Evolutionary conservation across 2,113 vertebrate species (phyloP).

Genomic region (Ceratotherium simum): DNA sequence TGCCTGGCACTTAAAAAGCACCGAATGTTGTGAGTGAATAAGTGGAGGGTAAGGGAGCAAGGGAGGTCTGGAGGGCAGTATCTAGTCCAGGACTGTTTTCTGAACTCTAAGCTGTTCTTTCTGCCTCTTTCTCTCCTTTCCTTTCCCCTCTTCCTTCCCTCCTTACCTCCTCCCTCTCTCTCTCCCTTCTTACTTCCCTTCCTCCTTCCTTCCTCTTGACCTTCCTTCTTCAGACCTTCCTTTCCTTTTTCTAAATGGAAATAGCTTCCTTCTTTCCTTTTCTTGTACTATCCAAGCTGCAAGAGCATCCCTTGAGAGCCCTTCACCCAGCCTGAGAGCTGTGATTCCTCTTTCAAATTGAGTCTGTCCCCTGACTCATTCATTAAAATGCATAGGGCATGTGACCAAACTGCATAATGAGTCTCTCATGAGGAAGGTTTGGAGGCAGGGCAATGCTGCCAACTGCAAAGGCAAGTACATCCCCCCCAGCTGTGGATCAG

Average conservation of each 20-base stretch:
- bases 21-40: conserved; percentile 2
- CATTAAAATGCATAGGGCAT: conserved; percentile 81
- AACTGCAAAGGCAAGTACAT: conserved; percentile 82
- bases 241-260: conserved; percentile 36
- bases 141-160: too few relatives aligned
- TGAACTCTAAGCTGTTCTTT: not conserved
- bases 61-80: not conserved
- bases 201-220: not conserved
- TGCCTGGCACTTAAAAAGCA: not conserved
- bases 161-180: not conserved
- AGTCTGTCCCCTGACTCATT: conserved; percentile 77
- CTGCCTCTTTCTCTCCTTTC: not conserved
- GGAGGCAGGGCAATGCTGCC: conserved; percentile 78
- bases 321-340: conserved; percentile 76
- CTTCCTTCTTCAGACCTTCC: conserved; percentile 30
- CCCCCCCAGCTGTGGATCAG: conserved; percentile 84
- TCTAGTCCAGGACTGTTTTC: not conserved
- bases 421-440: conserved; percentile 80
- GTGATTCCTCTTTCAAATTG: conserved; percentile 75
- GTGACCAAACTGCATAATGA: conserved; percentile 82
- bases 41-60: not conserved
- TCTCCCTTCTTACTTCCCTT: too few relatives aligned
- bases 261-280: conserved; percentile 4
- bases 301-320: conserved; percentile 71
- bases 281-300: conserved; percentile 12